Conservation (phyloP, 2,113 vertebrate genomes). For the Corythornis cristatus region DNA sequence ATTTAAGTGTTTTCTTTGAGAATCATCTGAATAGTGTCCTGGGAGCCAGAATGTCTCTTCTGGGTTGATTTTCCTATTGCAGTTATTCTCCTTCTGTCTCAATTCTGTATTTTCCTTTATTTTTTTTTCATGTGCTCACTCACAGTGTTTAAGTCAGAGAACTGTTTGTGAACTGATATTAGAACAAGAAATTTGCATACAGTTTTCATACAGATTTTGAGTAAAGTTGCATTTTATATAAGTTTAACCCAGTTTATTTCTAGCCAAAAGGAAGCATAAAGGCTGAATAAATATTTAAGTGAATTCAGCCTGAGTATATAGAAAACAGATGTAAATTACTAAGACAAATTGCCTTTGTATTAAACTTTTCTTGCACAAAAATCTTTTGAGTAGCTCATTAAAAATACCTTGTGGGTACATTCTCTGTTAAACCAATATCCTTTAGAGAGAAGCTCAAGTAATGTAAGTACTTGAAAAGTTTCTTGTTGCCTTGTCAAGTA, state of each 20-base stretch:
- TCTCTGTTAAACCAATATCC: conserved; percentile 8
- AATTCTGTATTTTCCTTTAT: not conserved
- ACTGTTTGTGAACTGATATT: not conserved
- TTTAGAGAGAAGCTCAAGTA: not conserved
- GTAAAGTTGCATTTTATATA: conserved; percentile 2
- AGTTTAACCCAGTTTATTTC: conserved; percentile 39
- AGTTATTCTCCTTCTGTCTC: not conserved
- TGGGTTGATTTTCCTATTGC: not conserved
- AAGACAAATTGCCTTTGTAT: conserved; percentile 50
- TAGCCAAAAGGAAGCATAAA: conserved; percentile 38
- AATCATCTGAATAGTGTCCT: not conserved
- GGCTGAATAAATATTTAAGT: conserved; percentile 54
- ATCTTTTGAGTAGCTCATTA: conserved; percentile 20
- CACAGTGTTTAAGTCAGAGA: not conserved
- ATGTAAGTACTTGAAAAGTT: not conserved
- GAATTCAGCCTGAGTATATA: conserved; percentile 6
- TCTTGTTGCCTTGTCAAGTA: not conserved
- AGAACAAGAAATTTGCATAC: not conserved
- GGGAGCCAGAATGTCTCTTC: not conserved
- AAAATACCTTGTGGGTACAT: conserved; percentile 42
- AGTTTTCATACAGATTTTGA: not conserved
- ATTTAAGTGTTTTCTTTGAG: conserved; percentile 33
- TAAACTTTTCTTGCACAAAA: conserved; percentile 31
- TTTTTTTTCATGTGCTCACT: not conserved
- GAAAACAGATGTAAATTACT: conserved; percentile 54